Evolutionary conservation across 2,797 vertebrate genomes (phyloP).

Genomic region (Pachyuromys duprasi): DNA sequence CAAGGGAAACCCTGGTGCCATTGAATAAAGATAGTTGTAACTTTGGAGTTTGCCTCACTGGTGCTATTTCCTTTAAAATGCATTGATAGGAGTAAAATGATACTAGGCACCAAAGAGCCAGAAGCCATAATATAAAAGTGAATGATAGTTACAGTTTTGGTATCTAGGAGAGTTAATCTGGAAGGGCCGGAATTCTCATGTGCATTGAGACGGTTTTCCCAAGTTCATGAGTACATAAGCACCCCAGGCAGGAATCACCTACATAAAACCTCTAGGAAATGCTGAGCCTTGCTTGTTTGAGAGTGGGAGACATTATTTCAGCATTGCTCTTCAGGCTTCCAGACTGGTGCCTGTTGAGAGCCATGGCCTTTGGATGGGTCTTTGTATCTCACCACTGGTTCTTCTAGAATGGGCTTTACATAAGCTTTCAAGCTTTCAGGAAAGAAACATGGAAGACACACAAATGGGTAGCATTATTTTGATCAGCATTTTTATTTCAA

Average conservation of each 20-base stretch:
- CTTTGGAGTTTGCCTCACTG: neutral
- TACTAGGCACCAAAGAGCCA: neutral
- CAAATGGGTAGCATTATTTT: neutral
- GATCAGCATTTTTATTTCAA: neutral
- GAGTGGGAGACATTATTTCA: conserved; percentile 9
- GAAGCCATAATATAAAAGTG: neutral
- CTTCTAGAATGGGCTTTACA: neutral
- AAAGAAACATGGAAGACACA: neutral
- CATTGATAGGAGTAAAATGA: conserved; percentile 5
- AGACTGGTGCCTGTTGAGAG: neutral
- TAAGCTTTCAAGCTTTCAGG: neutral
- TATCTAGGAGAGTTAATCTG: neutral
- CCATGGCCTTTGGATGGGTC: neutral
- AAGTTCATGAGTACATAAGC: neutral
- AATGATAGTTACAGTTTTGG: neutral
- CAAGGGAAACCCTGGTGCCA: neutral
- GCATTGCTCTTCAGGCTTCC: neutral
- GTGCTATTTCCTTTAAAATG: neutral
- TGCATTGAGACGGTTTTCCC: neutral
- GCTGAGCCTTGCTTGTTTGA: neutral
- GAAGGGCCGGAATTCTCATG: neutral
- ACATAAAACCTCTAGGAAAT: conserved; percentile 28
- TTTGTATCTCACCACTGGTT: neutral
- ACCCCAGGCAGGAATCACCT: neutral
- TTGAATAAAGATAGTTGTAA: neutral